Conservation (phyloP, 1,140 invertebrate genomes). For the Fopius arisanus region DNA sequence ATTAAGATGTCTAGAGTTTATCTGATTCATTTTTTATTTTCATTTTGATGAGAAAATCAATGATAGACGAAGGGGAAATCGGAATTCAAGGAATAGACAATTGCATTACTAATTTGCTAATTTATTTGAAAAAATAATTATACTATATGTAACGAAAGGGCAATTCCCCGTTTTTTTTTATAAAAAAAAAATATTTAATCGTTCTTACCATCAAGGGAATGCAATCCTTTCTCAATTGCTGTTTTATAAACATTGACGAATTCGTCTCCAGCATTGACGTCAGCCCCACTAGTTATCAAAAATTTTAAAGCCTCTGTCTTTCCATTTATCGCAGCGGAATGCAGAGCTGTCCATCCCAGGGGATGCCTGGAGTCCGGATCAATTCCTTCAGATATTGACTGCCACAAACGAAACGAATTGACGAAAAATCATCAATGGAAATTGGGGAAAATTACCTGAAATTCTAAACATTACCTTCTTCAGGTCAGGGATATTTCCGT, state of each 20-base stretch:
- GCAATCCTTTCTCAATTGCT: constrained; percentile 66
- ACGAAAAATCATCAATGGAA: background rate
- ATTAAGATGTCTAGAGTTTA: no score
- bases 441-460: background rate
- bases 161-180: no score
- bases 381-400: constrained; percentile 55
- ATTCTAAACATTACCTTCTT: constrained; percentile 61
- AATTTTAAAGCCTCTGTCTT: constrained; percentile 71
- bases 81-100: no score
- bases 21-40: background rate
- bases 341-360: constrained; percentile 87
- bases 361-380: constrained; percentile 73
- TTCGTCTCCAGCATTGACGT: constrained; percentile 81
- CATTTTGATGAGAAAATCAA: no score
- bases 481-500: constrained; percentile 71
- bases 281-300: constrained; percentile 79
- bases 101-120: no score
- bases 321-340: constrained; percentile 83
- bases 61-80: no score
- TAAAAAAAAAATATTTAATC: no score
- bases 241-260: constrained; percentile 77
- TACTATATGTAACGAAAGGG: no score
- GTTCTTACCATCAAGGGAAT: constrained; percentile 70
- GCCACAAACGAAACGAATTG: constrained; percentile 26
- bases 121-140: no score